Base-by-base conservation (phyloP, 2,888 invertebrate genomes). In the Leucophenga maculata region DNA sequence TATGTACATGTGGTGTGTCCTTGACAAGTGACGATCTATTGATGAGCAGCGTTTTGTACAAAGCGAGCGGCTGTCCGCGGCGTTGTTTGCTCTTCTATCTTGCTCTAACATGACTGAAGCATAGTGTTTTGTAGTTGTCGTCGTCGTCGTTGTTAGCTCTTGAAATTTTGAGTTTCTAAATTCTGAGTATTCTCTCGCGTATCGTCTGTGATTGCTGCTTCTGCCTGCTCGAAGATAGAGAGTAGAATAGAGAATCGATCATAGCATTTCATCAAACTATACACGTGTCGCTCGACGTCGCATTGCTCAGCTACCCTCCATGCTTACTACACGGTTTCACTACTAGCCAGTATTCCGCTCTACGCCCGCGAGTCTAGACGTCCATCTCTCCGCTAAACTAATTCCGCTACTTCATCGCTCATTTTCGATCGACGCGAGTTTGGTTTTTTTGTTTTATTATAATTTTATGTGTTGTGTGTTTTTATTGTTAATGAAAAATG, bases 351-450 rank as follows among this genome's bases (percentile, higher is more conserved):
- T 18, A 16, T 39, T 3, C 39, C 39, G 39, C 39, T 39, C 50
- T 50, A 50, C 50, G 75, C 82, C 77, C 71, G 77, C 74, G 72
- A 70, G 80, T 83, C 82, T 77, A 83, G 80, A 80, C 83, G 80
- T 71, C 67, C 20, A 54, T 9, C 68, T 72, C 65, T 67, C 79
- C 68, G n/a, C 39, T 46, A 70, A 68, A 75, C 65, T 72, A 68
- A 76, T 77, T 78, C 80, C 54, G 54, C 20, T 55, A 22, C 55
- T 55, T 14, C 18, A 18, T 22, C 55, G 18, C 55, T 66, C 32
- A 62, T 65, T 62, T 54, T 32, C n/a, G n/a, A n/a, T n/a, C n/a
- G n/a, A n/a, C n/a, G 26, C 26, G 26, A 26, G 64, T 52, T 69
- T 50, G 44, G 46, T 54, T 66, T 46, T 48, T 57, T 50, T 59